These are phyloP conservation scores for Tenthredo amoena DNA, from an alignment of 2,888 invertebrate species.

Conservation along the genomic window DNA sequence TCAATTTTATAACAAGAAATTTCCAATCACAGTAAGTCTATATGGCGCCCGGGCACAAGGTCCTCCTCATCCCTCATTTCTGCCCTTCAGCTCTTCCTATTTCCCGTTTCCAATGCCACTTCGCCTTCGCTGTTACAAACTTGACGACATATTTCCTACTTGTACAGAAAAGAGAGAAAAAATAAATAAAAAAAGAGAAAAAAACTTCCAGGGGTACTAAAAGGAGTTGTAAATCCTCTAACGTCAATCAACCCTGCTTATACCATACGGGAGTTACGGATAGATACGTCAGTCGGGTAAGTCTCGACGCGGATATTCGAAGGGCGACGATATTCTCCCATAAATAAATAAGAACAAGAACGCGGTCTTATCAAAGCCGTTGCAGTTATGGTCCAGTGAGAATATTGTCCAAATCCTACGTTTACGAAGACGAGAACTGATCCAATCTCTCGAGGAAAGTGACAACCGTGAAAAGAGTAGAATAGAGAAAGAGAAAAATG, in stretches of 20 bases:
- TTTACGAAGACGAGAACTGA: not conserved
- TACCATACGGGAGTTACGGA: not conserved
- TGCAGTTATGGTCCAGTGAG: not conserved
- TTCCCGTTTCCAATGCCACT: not conserved
- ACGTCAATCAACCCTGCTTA: slow-evolving; percentile 16
- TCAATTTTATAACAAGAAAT: slow-evolving; percentile 54
- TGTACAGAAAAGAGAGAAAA: not conserved
- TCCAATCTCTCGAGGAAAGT: slow-evolving; percentile 18
- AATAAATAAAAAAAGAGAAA: no score
- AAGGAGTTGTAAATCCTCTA: slow-evolving; percentile 25
- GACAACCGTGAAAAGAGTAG: not conserved
- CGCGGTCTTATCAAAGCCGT: not conserved
- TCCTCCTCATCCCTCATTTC: not conserved
- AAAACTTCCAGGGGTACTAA: not conserved
- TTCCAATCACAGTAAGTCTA: slow-evolving; percentile 51
- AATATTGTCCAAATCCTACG: slow-evolving; percentile 29
- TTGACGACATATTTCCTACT: slow-evolving; percentile 13
- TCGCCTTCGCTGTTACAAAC: not conserved
- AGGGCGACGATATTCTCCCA: slow-evolving; percentile 9
- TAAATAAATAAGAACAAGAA: not conserved
- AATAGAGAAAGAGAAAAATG: not conserved
- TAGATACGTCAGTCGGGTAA: not conserved
- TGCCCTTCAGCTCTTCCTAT: not conserved
- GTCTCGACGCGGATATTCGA: not conserved
- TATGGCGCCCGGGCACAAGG: slow-evolving; percentile 5